Evolutionary conservation across 2,113 vertebrate genomes (phyloP), one percentile per base, ranked within the genome.

Genomic region (Takifugu bimaculatus): DNA sequence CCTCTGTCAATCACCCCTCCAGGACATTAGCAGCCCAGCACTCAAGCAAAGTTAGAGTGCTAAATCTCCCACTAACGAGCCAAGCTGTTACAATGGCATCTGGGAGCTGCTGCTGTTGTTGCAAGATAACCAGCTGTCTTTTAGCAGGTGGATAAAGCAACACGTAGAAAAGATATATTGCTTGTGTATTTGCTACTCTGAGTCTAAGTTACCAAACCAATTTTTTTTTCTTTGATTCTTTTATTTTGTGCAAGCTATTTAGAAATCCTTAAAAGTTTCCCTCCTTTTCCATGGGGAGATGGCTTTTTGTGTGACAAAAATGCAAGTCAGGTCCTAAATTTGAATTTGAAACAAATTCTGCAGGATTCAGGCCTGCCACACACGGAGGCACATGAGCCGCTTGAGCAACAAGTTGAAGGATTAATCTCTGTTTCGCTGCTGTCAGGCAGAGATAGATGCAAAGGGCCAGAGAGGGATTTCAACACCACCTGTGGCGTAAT

Each of bases 1-100:
- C 48, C 44, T 65, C 60, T 62, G 26, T 85, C 72, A 83, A 32
- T 82, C 72, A 74, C 54, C 59, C 68, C 67, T 68, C 28, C 68
- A 74, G 65, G 73, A 85, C 77, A 70, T 81, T 71, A 79, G 70
- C 73, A 72, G 63, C 63, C 51, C 65, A 57, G 61, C 54, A 66
- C 65, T 73, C 60, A 27, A 60, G 62, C 28, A 52, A 69, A 78
- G 71, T 85, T 68, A 74, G 68, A 70, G 74, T 63, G 64, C 74
- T 85, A 85, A 83, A 83, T 81, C 81, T 78, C 62, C 68, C 59
- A 63, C 74, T 84, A 87, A 89, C 65, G 62, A 88, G 81, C 73
- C 81, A 68, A 70, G 73, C 78, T 72, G 70, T 70, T 63, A 59
- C 61, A 56, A 60, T 44, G 26, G 60, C 74, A 73, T 82, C 68